These are phyloP conservation scores for Scolanthus callimorphus DNA, from an alignment of 92 coral and sea anemone genomes.

Conservation along the genomic window DNA sequence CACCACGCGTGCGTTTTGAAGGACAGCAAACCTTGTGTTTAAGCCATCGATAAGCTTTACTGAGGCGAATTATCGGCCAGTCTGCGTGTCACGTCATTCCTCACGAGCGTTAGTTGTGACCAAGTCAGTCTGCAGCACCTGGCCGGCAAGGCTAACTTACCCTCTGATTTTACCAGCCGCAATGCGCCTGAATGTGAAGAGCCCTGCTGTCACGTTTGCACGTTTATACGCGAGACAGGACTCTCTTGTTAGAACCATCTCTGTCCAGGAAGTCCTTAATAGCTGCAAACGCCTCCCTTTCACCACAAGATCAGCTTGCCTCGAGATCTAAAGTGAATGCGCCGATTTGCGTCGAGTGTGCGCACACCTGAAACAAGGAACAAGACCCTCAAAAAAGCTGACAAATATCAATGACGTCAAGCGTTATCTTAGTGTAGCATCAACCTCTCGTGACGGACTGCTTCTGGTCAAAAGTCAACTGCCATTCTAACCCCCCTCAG, in stretches of 20 bases:
- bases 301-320: constrained; percentile 40
- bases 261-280: no score
- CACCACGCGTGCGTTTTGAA: constrained; percentile 34
- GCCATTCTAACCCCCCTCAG: constrained; percentile 17
- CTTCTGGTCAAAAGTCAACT: constrained; percentile 30
- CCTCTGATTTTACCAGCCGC: no score
- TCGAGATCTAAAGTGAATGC: constrained; percentile 34
- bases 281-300: no score
- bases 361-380: constrained; percentile 42
- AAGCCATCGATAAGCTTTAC: constrained; percentile 40
- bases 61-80: constrained; percentile 51
- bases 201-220: constrained; percentile 38
- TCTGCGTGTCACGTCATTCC: constrained; percentile 46
- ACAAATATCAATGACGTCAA: no score
- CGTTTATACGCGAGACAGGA: constrained; percentile 25
- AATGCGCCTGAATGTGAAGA: constrained; percentile 53
- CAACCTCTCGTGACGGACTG: constrained; percentile 41
- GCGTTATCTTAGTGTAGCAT: constrained; percentile 5
- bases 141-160: constrained; percentile 44
- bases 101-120: constrained; percentile 35
- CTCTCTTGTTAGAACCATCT: no score
- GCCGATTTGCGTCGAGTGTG: constrained; percentile 37
- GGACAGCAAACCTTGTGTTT: constrained; percentile 54
- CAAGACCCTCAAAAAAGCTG: no score
- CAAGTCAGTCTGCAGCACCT: constrained; percentile 46